Evolutionary conservation across 1,140 invertebrate genomes (phyloP), one percentile per base, ranked within the genome.

Genomic region (Ceratina australensis): DNA sequence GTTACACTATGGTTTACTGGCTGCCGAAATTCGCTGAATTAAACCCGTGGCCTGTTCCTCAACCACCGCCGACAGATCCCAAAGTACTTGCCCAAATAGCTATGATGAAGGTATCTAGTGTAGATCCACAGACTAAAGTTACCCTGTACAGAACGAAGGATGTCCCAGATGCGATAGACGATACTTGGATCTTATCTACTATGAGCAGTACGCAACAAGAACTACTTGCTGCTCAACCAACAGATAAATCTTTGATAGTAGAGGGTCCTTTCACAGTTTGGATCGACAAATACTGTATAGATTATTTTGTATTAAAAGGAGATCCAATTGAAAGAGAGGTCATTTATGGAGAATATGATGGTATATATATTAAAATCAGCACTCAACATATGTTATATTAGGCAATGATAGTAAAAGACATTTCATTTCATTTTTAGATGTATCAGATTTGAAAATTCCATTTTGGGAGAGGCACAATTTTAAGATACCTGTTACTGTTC

Each of bases 1-100:
- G 95, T 88, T 96, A 95, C 93, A 93, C 98, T 61, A 98, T 99
- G 96, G 95, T 97, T 93, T 99, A 99, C 88, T 99, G 99, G 99
- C 96, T 99, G 95, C 98, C 98, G 4, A 99, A 99, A 91, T 98
- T 99, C 87, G 97, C 95, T 87, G 95, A 99, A 90, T 89, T 96
- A 0, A 98, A 97, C 82, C 98, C 98, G 2, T 99, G 97, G 95
- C 94, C 95, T 1, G 88, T 98, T 56, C 97, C 98, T 0, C 93
- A 95, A 49, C 93, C 95, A 1, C 81, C 97, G 47, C 96, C 97
- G 2, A 93, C 93, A 83, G 95, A 98, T 87, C 92, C 94, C 1
- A 92, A 96, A 10, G 95, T 97, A 90, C 88, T 99, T n/a, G 98
- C 98, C 0, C 95, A 95, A 86, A 74, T 98, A 33, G 98, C 98